Percentiles rank a stretch among this genome's conserved stretches.
Conservation (phyloP, 2,888 invertebrate species). For the Caenorhabditis auriculariae region DNA sequence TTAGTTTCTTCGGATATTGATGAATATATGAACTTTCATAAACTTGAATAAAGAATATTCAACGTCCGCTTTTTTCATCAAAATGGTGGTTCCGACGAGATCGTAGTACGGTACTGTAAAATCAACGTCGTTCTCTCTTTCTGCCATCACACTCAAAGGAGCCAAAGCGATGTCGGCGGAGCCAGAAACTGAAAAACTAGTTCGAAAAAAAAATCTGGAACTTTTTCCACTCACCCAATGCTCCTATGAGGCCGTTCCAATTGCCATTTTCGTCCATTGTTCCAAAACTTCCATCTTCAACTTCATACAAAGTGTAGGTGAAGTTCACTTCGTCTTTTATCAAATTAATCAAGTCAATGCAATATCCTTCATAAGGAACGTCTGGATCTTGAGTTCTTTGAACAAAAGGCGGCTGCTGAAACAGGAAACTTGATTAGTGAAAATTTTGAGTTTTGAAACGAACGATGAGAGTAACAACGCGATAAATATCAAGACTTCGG, state of each 20-base stretch:
- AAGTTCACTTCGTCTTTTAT: slow-evolving; percentile 81
- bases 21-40: slow-evolving; percentile 74
- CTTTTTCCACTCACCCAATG: slow-evolving; percentile 38
- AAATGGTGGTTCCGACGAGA: slow-evolving; percentile 90
- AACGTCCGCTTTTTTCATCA: slow-evolving; percentile 86
- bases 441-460: no score
- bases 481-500: slow-evolving; percentile 45
- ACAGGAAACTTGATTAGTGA: slow-evolving; percentile 8
- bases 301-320: slow-evolving; percentile 82
- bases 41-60: slow-evolving; percentile 93
- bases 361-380: slow-evolving; percentile 74
- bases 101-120: slow-evolving; percentile 97
- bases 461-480: slow-evolving; percentile 57
- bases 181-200: slow-evolving; percentile 31
- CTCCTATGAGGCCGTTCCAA: slow-evolving; percentile 79
- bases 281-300: slow-evolving; percentile 80
- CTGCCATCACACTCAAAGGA: slow-evolving; percentile 94
- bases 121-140: slow-evolving; percentile 92
- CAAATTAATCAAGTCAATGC: slow-evolving; percentile 87
- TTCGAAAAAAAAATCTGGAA: neutral
- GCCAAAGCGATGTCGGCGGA: slow-evolving; percentile 87
- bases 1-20: neutral
- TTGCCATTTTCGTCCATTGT: slow-evolving; percentile 83
- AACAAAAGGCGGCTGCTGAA: slow-evolving; percentile 69
- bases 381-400: slow-evolving; percentile 46